Evolutionary conservation across 1,140 invertebrate species (phyloP).

Genomic region (Calephelis nemesis): DNA sequence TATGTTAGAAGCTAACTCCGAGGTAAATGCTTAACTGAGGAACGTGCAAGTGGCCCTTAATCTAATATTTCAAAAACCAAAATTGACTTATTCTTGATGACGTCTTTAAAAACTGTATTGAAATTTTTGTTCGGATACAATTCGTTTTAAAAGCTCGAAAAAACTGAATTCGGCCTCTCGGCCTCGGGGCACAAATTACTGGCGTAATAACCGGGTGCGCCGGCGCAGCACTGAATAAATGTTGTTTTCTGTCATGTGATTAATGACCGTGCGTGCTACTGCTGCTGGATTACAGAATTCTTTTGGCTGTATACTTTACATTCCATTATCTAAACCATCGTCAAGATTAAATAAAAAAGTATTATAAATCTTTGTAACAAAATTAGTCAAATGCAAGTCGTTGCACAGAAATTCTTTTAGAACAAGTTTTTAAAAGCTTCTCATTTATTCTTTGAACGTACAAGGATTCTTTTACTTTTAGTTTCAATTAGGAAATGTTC

Average conservation of each 20-base stretch:
- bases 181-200: constrained; percentile 24
- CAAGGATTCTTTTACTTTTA: too few species aligned
- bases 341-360: background rate
- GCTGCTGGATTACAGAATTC: constrained; percentile 3
- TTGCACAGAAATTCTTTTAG: too few species aligned
- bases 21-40: too few species aligned
- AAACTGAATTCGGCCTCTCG: constrained; percentile 16
- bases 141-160: constrained; percentile 10
- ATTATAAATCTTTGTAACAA: background rate
- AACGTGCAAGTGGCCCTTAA: too few species aligned
- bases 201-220: constrained; percentile 25
- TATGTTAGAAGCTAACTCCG: too few species aligned
- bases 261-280: constrained; percentile 23
- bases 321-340: constrained; percentile 1
- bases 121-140: constrained; percentile 18
- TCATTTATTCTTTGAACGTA: too few species aligned
- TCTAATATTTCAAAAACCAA: too few species aligned
- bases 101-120: constrained; percentile 18
- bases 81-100: background rate
- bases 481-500: too few species aligned
- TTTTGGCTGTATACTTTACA: constrained; percentile 2
- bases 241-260: constrained; percentile 23
- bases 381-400: background rate
- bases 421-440: too few species aligned
- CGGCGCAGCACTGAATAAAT: constrained; percentile 19